These are phyloP conservation scores for Halyomorpha halys DNA, from an alignment of 1,140 invertebrate species.

Conservation along the genomic window DNA sequence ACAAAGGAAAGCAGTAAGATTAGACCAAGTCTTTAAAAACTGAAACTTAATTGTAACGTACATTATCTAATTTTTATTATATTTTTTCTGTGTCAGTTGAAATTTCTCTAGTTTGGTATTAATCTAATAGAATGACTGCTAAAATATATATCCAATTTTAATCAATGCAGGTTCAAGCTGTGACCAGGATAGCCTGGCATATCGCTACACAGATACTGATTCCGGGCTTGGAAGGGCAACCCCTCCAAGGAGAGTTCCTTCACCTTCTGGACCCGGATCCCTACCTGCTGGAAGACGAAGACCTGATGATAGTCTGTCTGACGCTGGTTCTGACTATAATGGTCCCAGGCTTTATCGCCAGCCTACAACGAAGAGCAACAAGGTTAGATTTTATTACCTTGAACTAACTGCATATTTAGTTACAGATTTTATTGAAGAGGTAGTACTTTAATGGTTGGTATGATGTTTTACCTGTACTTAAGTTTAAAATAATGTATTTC, in stretches of 20 bases:
- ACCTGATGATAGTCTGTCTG: constrained; percentile 74
- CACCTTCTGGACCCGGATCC: constrained; percentile 66
- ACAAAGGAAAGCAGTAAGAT: too few species aligned
- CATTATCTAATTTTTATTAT: too few species aligned
- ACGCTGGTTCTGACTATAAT: constrained; percentile 49
- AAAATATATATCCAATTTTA: not conserved
- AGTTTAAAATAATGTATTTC: too few species aligned
- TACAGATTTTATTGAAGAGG: too few species aligned
- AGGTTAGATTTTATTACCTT: constrained; percentile 21
- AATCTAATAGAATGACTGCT: too few species aligned
- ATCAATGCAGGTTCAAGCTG: constrained; percentile 39
- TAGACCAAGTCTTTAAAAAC: too few species aligned
- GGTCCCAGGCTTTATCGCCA: constrained; percentile 79
- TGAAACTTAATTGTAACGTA: too few species aligned
- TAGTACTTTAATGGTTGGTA: too few species aligned
- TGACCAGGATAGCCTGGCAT: constrained; percentile 42
- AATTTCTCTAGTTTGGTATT: too few species aligned
- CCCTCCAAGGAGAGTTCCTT: constrained; percentile 54
- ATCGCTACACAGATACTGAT: constrained; percentile 54
- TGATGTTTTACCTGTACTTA: too few species aligned
- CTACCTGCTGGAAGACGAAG: constrained; percentile 66
- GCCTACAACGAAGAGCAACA: constrained; percentile 88
- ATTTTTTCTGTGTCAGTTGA: too few species aligned
- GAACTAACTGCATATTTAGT: too few species aligned
- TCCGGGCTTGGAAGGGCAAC: constrained; percentile 69